A percentile compares a stretch with the other conserved stretches of the same genome.
Conservation (phyloP, 2,113 vertebrate genomes). For the Suncus etruscus region DNA sequence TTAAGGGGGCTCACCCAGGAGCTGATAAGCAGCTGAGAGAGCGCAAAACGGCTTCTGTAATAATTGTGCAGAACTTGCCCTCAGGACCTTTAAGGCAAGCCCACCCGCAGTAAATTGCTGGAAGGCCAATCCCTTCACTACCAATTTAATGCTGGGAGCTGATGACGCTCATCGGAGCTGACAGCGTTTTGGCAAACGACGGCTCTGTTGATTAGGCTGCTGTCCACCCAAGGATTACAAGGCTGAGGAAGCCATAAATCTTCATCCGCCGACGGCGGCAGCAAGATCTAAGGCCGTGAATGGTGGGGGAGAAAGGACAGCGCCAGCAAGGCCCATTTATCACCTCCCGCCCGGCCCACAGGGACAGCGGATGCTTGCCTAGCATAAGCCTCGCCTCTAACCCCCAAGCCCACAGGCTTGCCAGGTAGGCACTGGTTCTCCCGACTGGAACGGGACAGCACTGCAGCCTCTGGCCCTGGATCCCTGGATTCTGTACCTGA, state of each 20-base stretch:
- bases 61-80: slow-evolving; percentile 27
- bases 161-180: slow-evolving; percentile 80
- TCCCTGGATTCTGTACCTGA: too few species aligned
- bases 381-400: accelerated
- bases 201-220: slow-evolving; percentile 80
- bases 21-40: not conserved
- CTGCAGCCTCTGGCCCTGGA: too few species aligned
- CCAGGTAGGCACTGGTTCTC: too few species aligned
- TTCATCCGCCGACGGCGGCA: slow-evolving; percentile 73
- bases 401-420: too few species aligned
- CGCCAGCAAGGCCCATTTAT: slow-evolving; percentile 13
- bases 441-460: not conserved
- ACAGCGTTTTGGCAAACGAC: slow-evolving; percentile 83
- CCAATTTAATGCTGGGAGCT: slow-evolving; percentile 74
- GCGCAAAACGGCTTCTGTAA: not conserved
- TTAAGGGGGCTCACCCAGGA: too few species aligned
- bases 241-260: slow-evolving; percentile 80
- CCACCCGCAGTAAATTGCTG: slow-evolving; percentile 63
- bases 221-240: slow-evolving; percentile 83
- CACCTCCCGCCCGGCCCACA: not conserved
- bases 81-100: slow-evolving; percentile 56
- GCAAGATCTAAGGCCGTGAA: slow-evolving; percentile 65
- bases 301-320: slow-evolving; percentile 4
- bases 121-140: slow-evolving; percentile 76
- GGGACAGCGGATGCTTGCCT: accelerated